Evolutionary conservation across 2,113 vertebrate genomes (phyloP).

Genomic region (Poeciliopsis turrubarensis): DNA sequence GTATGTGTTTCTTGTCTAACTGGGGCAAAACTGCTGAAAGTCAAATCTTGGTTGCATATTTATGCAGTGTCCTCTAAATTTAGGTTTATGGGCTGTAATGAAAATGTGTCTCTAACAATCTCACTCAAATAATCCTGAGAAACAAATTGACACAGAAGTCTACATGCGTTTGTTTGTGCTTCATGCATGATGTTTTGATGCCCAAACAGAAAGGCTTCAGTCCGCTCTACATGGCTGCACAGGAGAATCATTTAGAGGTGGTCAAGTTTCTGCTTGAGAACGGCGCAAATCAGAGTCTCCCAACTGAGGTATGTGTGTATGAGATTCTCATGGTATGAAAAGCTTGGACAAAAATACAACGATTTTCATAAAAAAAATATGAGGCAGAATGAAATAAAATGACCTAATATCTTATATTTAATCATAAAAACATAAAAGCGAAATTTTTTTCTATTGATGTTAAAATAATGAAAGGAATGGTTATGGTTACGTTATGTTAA

Average conservation of each 20-base stretch:
- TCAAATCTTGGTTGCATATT: neutral
- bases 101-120: neutral
- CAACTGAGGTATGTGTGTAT: conserved; percentile 87
- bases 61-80: neutral
- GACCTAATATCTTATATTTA: too few relatives aligned
- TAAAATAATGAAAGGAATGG: too few relatives aligned
- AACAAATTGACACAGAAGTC: neutral
- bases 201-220: conserved; percentile 95
- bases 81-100: neutral
- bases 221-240: conserved; percentile 96
- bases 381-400: neutral
- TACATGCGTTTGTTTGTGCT: neutral
- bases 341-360: too few relatives aligned
- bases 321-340: neutral
- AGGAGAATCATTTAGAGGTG: conserved; percentile 98
- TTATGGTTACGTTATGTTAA: too few relatives aligned
- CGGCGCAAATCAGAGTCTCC: conserved; percentile 96
- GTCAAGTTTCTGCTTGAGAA: conserved; percentile 97
- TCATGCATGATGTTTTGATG: conserved; percentile 8
- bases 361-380: neutral
- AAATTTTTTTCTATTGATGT: too few relatives aligned
- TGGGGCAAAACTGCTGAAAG: conserved; percentile 2
- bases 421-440: too few relatives aligned
- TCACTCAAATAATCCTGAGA: neutral
- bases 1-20: neutral